These are phyloP conservation scores for Limnephilus auricula DNA, from an alignment of 2,888 invertebrate genomes.

Conservation along the genomic window DNA sequence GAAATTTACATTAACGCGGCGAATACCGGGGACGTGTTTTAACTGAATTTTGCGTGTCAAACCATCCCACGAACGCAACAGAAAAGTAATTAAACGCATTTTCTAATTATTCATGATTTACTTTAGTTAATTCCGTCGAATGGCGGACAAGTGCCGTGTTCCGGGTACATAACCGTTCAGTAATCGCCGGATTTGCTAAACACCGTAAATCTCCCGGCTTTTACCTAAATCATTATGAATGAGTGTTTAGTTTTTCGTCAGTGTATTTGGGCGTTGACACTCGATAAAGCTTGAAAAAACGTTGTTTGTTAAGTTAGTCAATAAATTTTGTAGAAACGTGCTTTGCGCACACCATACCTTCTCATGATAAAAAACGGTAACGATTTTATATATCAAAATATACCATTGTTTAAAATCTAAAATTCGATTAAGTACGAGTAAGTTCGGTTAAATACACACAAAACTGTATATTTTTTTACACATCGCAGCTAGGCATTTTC, in stretches of 20 bases:
- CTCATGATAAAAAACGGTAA: background rate
- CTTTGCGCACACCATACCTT: background rate
- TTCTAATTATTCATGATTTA: constrained; percentile 13
- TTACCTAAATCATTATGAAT: background rate
- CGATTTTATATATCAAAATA: background rate
- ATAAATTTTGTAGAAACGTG: background rate
- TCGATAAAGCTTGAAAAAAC: background rate
- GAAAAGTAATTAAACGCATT: constrained; percentile 41
- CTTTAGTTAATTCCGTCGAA: background rate
- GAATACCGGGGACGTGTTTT: constrained; percentile 20
- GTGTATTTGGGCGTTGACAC: background rate
- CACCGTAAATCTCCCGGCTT: background rate
- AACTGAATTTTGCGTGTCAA: constrained; percentile 41
- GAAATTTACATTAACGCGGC: constrained; percentile 2
- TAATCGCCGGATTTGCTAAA: background rate
- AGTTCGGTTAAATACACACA: too few relatives aligned
- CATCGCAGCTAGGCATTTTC: too few relatives aligned
- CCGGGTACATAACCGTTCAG: background rate
- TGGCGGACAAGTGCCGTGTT: background rate
- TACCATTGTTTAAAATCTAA: background rate
- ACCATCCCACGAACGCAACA: constrained; percentile 25
- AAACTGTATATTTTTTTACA: too few relatives aligned
- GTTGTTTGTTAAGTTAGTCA: background rate
- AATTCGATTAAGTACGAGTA: background rate
- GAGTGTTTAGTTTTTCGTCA: background rate